These are phyloP conservation scores for Emmelina monodactyla DNA, from an alignment of 2,888 invertebrate genomes.

Conservation along the genomic window DNA sequence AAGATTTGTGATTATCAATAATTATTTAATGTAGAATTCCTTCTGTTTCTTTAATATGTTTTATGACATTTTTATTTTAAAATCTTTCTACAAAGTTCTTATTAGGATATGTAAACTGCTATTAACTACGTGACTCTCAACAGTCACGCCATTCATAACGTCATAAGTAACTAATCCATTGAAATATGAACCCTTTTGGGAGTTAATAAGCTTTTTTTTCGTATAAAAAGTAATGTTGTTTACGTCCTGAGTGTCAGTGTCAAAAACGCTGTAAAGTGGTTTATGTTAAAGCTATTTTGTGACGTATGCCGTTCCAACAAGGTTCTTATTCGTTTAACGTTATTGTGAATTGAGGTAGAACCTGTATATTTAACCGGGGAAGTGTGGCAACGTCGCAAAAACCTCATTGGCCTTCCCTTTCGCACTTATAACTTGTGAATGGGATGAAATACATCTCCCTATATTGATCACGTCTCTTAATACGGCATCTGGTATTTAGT, in stretches of 20 bases:
- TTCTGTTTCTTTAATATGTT: too few relatives aligned
- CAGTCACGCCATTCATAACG: slow-evolving; percentile 16
- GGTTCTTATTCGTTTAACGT: background rate
- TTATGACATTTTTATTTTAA: too few relatives aligned
- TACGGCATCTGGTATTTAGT: too few relatives aligned
- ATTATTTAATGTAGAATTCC: too few relatives aligned
- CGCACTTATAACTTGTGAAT: too few relatives aligned
- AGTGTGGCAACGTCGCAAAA: slow-evolving; percentile 37
- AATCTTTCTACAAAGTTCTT: too few relatives aligned
- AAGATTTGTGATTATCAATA: too few relatives aligned
- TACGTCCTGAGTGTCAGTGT: background rate
- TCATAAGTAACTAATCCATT: slow-evolving; percentile 3
- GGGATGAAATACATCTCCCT: too few relatives aligned
- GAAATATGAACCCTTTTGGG: background rate
- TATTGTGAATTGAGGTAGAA: background rate
- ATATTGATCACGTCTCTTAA: too few relatives aligned
- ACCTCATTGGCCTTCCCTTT: too few relatives aligned
- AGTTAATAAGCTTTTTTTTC: background rate
- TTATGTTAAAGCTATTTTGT: background rate
- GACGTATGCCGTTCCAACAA: background rate
- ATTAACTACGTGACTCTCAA: slow-evolving; percentile 23
- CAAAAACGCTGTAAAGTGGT: background rate
- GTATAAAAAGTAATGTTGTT: background rate
- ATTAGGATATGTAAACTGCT: background rate
- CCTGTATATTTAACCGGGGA: slow-evolving; percentile 23